Base-by-base conservation (phyloP, 2,888 invertebrate genomes). In the Caenorhabditis wallacei region DNA sequence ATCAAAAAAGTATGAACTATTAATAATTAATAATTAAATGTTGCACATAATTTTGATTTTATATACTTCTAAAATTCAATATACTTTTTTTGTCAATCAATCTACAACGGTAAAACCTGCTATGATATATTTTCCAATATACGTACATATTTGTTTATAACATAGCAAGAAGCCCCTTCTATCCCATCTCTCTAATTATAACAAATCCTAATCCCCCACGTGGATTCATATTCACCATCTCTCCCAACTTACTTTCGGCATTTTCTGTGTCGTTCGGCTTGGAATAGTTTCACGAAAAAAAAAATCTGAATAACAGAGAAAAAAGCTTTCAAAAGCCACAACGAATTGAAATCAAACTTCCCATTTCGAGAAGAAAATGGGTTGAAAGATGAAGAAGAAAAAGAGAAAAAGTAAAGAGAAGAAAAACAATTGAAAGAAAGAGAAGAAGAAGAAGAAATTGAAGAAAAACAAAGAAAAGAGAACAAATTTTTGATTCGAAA, bases 371-470 rank as follows among this genome's bases (percentile, higher is more conserved):
- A 48, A 48, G 46, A 5, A 48, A 56, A 48, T 51, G 72, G 30
- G 64, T 37, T 24, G 48, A 63, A 61, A 35, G 26, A 30, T 18
- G 13, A 26, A 26, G 54, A 20, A 51, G n/a, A 35, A 37, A 30
- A 51, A 20, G 48, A 46, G 35, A 51, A 35, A 37, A 46, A 64
- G 11, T 24, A 46, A 35, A 48, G 43, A 26, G 16, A 16, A 51
- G 26, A 54, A 66, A 64, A 54, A 66, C 66, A 66, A 66, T 66
- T 18, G 53, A 51, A 64, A 30, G 37, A 20, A 57, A 46, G 72
- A 72, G 53, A 53, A 51, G 53, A 66, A 43, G 51, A 40, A 57
- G 40, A 61, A 72, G 59, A 70, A 70, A 70, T 40, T 46, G 35
- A 70, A 22, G 74, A 74, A n/a, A 51, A 40, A 61, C 48, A 51